Evolutionary conservation across 2,797 vertebrate species (phyloP), one percentile per base, ranked within the genome.

Genomic region (Discoglossus pictus): DNA sequence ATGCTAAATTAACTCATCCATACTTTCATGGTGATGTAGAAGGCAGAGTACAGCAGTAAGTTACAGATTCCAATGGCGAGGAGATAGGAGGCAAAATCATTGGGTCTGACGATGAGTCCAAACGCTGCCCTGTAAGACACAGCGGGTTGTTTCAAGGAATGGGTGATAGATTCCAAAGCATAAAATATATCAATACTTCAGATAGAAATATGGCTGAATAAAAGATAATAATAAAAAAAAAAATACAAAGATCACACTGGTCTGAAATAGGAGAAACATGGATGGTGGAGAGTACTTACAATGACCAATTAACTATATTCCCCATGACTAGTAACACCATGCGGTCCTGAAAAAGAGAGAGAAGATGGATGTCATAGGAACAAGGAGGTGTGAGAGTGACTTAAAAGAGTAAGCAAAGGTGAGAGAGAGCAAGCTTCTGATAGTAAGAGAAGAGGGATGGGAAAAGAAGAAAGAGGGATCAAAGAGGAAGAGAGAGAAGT

Each of bases 1-100:
- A n/a, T 0, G 0, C 67, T 58, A 76, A 96, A n/a, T n/a, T n/a
- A n/a, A n/a, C n/a, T n/a, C n/a, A n/a, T n/a, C n/a, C n/a, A n/a
- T n/a, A n/a, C 95, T 94, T 99, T 99, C 97, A 99, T 99, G 40
- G 98, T 99, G 75, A 99, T 98, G 86, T 99, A 99, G 82, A 99
- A 99, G 80, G 97, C 96, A 2, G 96, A 98, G 81, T 99, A 99
- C 13, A 99, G 94, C 39, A 99, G 92, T 74, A 98, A 89, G 88
- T 99, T 98, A 86, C 95, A 98, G 89, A 99, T 97, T 82, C 90
- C 96, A 1, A 99, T 99, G 82, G 94, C 97, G 86, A 99, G 75
- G 68, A 99, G 82, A 82, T 98, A 99, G 62, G 96, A 98, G 76
- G 96, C 97, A 0, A 99, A 99, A 81, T 98, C 97, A 2, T 95